These are phyloP conservation scores for Camptogramma bilineatum DNA, from an alignment of 2,888 invertebrate genomes.

Conservation along the genomic window DNA sequence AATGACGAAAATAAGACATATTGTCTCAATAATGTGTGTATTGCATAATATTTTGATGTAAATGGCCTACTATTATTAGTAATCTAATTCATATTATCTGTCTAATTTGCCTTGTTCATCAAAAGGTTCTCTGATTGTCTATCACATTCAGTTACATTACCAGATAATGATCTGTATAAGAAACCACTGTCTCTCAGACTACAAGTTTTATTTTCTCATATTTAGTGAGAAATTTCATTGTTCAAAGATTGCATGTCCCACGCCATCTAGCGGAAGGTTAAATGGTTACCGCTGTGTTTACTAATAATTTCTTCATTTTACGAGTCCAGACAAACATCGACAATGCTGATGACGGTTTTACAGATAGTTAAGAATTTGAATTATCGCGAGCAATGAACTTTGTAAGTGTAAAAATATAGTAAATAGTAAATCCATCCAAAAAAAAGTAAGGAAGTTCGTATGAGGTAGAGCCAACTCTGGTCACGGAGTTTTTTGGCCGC, in stretches of 20 bases:
- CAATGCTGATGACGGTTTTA: conserved; percentile 31
- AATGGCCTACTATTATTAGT: too few relatives aligned
- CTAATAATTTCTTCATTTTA: conserved; percentile 56
- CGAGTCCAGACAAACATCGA: conserved; percentile 29
- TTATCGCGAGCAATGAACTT: conserved; percentile 25
- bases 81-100: too few relatives aligned
- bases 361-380: conserved; percentile 20
- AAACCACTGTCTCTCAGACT: conserved; percentile 13
- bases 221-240: conserved; percentile 49
- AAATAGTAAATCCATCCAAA: too few relatives aligned
- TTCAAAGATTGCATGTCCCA: conserved; percentile 56
- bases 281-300: conserved; percentile 46
- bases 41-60: too few relatives aligned
- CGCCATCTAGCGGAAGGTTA: conserved; percentile 47
- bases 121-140: too few relatives aligned
- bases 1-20: too few relatives aligned
- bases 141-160: not conserved
- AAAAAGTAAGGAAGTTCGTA: too few relatives aligned
- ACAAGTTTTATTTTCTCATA: conserved; percentile 35
- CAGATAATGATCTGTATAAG: not conserved
- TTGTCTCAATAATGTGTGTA: too few relatives aligned
- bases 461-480: too few relatives aligned
- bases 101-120: too few relatives aligned
- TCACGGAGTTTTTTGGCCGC: too few relatives aligned
- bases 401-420: not conserved